phyloP scores from a whole-genome alignment of 1,140 invertebrate species.

The Marisa cornuarietis region DNA sequence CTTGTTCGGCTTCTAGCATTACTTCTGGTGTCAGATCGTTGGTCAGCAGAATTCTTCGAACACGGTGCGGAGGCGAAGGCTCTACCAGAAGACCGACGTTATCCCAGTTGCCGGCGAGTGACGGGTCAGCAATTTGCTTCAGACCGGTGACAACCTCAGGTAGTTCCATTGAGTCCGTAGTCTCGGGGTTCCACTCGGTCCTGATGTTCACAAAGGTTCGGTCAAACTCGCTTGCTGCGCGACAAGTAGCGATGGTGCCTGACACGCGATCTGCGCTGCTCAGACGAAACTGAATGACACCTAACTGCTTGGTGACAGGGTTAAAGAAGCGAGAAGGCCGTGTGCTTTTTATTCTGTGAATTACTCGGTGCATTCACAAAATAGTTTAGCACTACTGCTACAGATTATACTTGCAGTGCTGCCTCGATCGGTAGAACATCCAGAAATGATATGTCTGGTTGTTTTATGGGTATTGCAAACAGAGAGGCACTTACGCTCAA shows the following conservation, averaged over 20 bases:
- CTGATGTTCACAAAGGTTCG: background rate
- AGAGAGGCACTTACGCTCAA: no score
- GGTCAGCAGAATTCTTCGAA: slow-evolving; percentile 82
- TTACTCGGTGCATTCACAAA: no score
- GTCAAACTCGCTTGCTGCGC: no score
- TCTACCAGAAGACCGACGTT: slow-evolving; percentile 93
- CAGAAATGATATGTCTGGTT: no score
- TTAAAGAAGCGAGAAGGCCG: no score
- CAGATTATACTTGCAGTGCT: no score
- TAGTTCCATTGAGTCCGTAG: slow-evolving; percentile 6
- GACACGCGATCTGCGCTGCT: background rate
- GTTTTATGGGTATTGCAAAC: no score
- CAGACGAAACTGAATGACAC: background rate
- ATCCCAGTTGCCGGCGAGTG: slow-evolving; percentile 88
- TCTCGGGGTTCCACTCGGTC: background rate
- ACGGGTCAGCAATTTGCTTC: slow-evolving; percentile 6
- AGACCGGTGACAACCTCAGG: background rate
- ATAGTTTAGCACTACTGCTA: no score
- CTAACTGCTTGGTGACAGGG: background rate
- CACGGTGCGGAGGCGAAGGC: slow-evolving; percentile 70
- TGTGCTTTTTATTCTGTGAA: no score
- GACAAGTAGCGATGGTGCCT: no score
- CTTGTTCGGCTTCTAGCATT: slow-evolving; percentile 81
- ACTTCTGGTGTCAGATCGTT: slow-evolving; percentile 90
- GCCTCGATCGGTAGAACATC: no score